phyloP scores from a whole-genome alignment of 1,140 invertebrate species.

The Acyrthosiphon pisum region DNA sequence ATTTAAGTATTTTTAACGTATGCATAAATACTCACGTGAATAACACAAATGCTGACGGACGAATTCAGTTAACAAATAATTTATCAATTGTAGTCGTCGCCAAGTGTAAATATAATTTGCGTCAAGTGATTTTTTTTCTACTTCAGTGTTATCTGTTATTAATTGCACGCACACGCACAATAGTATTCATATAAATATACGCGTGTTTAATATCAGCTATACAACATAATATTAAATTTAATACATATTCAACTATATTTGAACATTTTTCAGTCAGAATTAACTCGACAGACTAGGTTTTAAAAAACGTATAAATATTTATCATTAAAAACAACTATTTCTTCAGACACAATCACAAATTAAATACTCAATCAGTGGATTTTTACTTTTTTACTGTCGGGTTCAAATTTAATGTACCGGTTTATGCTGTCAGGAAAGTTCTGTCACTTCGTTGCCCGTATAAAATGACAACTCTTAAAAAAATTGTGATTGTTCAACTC shows the following conservation, averaged over 20 bases:
- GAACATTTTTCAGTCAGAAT: neutral
- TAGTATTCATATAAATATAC: neutral
- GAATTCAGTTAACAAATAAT: neutral
- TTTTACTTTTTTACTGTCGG: neutral
- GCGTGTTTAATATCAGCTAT: neutral
- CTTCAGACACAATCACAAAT: neutral
- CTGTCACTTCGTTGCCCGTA: neutral
- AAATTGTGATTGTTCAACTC: too few species aligned
- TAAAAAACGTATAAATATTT: neutral
- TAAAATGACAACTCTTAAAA: too few species aligned
- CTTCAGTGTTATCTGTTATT: neutral
- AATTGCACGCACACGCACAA: neutral
- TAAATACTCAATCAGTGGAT: neutral
- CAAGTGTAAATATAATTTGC: neutral
- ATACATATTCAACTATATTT: neutral
- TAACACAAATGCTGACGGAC: neutral
- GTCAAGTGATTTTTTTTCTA: neutral
- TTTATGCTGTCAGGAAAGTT: neutral
- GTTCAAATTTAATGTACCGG: neutral
- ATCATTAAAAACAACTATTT: neutral
- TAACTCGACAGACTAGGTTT: neutral
- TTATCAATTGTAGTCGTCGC: neutral
- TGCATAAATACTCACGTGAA: neutral
- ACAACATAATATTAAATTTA: neutral
- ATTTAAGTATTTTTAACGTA: neutral